phyloP scores from a whole-genome alignment of 2,888 invertebrate genomes.

The Physocephala rufipes region DNA sequence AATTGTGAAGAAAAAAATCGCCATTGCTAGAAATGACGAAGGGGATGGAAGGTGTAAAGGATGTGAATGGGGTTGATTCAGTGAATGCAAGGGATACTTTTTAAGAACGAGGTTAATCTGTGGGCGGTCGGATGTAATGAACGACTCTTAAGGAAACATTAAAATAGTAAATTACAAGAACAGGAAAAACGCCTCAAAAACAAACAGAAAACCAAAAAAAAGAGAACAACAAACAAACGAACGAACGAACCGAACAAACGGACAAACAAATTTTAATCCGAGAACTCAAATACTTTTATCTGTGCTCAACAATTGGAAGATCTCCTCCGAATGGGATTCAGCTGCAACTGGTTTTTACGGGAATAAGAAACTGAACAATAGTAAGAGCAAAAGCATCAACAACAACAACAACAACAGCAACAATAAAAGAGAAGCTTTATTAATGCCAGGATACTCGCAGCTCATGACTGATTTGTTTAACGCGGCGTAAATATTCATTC shows the following conservation, averaged over 20 bases:
- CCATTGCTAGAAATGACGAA: background rate
- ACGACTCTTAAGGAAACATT: constrained; percentile 29
- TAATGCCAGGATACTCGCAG: no score
- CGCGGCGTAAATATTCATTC: no score
- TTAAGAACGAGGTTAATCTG: constrained; percentile 19
- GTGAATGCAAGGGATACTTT: background rate
- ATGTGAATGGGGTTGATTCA: no score
- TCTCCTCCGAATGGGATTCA: background rate
- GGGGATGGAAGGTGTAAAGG: no score
- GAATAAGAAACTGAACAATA: background rate
- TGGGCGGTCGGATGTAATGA: constrained; percentile 34
- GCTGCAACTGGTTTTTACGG: constrained; percentile 1
- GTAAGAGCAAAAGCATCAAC: no score
- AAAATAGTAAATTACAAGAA: constrained; percentile 23
- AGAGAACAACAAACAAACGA: background rate
- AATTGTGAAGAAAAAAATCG: constrained; percentile 21
- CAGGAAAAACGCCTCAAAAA: background rate
- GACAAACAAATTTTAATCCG: background rate
- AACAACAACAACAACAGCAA: background rate
- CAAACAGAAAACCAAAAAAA: background rate
- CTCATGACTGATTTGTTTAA: no score
- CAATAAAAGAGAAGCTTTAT: no score
- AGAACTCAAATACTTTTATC: background rate
- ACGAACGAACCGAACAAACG: background rate
- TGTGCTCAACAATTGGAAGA: constrained; percentile 10